These are phyloP conservation scores for Timema podura DNA, from an alignment of 2,888 invertebrate genomes.

Conservation along the genomic window DNA sequence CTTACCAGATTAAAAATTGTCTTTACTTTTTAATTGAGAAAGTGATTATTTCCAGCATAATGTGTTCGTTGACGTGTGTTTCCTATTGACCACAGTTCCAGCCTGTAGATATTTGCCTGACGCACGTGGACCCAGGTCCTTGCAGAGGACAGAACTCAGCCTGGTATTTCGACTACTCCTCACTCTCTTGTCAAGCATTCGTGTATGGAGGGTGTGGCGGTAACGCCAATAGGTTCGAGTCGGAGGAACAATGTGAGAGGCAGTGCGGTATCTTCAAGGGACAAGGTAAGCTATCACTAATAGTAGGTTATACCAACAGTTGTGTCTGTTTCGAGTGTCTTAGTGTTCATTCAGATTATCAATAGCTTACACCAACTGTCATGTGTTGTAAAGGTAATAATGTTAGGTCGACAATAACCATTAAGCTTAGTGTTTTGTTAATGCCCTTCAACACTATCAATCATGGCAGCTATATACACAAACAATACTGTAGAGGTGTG, in stretches of 20 bases:
- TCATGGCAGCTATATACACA: too few species aligned
- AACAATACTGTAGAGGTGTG: too few species aligned
- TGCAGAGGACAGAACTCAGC: constrained; percentile 62
- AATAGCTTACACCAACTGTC: too few species aligned
- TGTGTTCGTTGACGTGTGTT: too few species aligned
- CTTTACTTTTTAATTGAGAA: too few species aligned
- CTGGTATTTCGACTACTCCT: constrained; percentile 68
- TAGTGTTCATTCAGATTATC: too few species aligned
- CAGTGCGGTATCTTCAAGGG: constrained; percentile 69
- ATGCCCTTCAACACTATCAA: too few species aligned
- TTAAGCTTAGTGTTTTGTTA: too few species aligned
- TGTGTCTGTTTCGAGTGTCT: too few species aligned
- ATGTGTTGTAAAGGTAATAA: too few species aligned
- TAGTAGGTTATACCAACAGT: neutral
- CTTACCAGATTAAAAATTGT: constrained; percentile 31
- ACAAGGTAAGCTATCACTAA: constrained; percentile 52
- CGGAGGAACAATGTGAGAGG: constrained; percentile 72
- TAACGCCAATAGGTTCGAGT: constrained; percentile 68
- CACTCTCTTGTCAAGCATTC: constrained; percentile 59
- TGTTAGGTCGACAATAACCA: too few species aligned
- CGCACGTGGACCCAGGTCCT: constrained; percentile 61
- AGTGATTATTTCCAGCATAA: too few species aligned
- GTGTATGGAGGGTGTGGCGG: constrained; percentile 69
- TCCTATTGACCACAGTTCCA: neutral
- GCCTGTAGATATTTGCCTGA: constrained; percentile 50